phyloP scores from a whole-genome alignment of 2,888 invertebrate species.

The Melikaiella ostensackeni region DNA sequence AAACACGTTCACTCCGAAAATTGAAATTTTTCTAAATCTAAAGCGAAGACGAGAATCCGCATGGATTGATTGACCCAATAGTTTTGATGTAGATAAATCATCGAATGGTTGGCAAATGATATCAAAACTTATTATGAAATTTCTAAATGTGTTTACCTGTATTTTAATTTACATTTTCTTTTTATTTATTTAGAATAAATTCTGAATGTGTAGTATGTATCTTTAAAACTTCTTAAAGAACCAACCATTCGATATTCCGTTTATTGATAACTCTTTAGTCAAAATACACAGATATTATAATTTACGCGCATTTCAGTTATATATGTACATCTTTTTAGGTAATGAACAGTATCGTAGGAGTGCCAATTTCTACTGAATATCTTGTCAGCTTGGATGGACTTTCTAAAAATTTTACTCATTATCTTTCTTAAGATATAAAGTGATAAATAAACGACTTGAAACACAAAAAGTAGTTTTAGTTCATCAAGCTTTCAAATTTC shows the following conservation, averaged over 20 bases:
- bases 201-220: no score
- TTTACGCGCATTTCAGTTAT: conserved; percentile 24
- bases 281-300: conserved; percentile 35
- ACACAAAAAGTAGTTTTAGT: neutral
- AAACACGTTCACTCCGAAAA: conserved; percentile 23
- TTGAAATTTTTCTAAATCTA: conserved; percentile 17
- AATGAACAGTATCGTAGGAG: neutral
- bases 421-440: neutral
- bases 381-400: neutral
- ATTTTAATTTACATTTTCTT: neutral
- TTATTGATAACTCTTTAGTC: neutral
- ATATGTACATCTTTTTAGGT: neutral
- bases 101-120: conserved; percentile 4
- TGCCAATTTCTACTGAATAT: neutral
- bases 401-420: neutral
- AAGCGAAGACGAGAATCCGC: conserved; percentile 4
- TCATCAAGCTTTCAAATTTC: neutral
- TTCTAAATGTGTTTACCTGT: neutral
- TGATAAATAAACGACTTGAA: neutral
- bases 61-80: conserved; percentile 15
- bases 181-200: neutral
- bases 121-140: neutral
- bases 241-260: conserved; percentile 19
- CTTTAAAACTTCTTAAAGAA: neutral
- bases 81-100: neutral